Percentiles rank a stretch among this genome's conserved stretches.
Conservation (phyloP, 2,113 vertebrate genomes). For the Papio anubis region DNA sequence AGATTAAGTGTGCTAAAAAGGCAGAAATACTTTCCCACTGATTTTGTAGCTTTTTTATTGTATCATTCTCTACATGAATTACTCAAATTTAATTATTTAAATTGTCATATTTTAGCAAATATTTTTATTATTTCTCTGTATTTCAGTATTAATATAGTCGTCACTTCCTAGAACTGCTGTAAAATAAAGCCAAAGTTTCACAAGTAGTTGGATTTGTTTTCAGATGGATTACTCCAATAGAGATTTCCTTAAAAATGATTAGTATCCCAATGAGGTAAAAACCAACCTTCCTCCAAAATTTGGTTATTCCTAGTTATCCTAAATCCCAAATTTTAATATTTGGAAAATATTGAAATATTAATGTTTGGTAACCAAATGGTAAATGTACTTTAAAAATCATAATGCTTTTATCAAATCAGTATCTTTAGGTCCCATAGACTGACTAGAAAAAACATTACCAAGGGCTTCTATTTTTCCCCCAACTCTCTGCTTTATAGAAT, state of each 20-base stretch:
- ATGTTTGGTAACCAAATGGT: background rate
- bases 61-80: background rate
- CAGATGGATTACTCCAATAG: background rate
- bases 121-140: background rate
- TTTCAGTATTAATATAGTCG: background rate
- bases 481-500: background rate
- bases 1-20: background rate
- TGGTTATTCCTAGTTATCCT: background rate
- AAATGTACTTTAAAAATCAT: background rate
- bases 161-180: background rate
- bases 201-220: background rate
- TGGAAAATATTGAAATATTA: background rate
- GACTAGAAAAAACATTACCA: background rate
- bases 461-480: background rate
- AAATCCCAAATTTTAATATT: background rate
- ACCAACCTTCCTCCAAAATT: background rate
- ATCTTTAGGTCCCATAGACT: background rate
- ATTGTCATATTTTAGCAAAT: background rate
- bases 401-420: background rate
- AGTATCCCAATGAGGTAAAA: background rate
- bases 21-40: background rate
- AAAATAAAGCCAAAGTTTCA: background rate
- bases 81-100: background rate
- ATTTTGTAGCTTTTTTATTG: background rate
- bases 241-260: background rate